These are phyloP conservation scores for Crotalus horridus DNA, from an alignment of 2,113 vertebrate species.

Conservation along the genomic window DNA sequence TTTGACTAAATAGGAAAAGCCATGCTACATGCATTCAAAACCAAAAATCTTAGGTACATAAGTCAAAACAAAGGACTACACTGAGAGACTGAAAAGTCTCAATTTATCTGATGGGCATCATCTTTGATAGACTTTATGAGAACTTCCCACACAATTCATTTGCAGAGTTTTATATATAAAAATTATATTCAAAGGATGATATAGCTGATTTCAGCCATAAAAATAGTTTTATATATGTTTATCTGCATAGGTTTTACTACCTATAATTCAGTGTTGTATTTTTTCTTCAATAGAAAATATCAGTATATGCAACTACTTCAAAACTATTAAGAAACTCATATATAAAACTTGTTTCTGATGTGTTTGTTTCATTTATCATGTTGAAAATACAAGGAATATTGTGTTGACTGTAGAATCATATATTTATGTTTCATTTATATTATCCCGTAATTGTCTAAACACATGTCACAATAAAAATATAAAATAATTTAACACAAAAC, in stretches of 20 bases:
- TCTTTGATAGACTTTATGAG: background rate
- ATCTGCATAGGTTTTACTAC: background rate
- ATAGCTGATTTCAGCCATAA: background rate
- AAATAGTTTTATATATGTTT: background rate
- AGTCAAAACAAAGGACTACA: background rate
- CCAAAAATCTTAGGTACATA: background rate
- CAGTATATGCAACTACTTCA: background rate
- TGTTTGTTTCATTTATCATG: background rate
- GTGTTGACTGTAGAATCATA: background rate
- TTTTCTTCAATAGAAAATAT: background rate
- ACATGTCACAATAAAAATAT: background rate
- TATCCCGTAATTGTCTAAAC: background rate
- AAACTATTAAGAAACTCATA: background rate
- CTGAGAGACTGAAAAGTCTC: background rate
- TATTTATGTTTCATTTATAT: background rate
- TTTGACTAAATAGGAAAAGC: slow-evolving; percentile 78
- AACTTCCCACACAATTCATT: background rate
- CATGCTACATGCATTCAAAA: background rate
- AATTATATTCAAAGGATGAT: background rate
- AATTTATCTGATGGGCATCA: background rate
- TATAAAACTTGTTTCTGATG: background rate
- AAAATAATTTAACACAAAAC: background rate
- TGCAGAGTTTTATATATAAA: background rate
- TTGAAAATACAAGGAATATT: background rate
- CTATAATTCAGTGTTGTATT: background rate